Evolutionary conservation across 1,140 invertebrate genomes (phyloP), one percentile per base, ranked within the genome.

Genomic region (Bombus haemorrhoidalis): DNA sequence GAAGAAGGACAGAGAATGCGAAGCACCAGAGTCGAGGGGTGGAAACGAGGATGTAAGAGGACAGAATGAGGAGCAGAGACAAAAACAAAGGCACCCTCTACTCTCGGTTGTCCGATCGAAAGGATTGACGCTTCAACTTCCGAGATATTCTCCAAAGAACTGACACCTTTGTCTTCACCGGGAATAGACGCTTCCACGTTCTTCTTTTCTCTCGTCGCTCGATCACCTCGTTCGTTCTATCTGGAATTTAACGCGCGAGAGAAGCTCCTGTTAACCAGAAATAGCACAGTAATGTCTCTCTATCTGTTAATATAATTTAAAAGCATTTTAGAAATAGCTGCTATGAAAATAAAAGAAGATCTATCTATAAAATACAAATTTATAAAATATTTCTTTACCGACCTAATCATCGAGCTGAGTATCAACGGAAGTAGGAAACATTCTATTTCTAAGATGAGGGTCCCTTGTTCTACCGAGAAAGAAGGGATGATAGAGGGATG

Each of bases 101-200:
- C 91, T 87, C 77, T 87, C 77, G 90, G 87, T 89, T 91, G 92
- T 93, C 91, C 92, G 92, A 93, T 93, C 91, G 92, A 93, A 93
- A 93, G 93, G 93, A 93, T 94, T 93, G 92, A 93, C 93, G 92
- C 91, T 86, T 87, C 85, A 78, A 90, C 86, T 91, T 93, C 90
- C 91, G 86, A 92, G 92, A 93, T 93, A 93, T 93, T 82, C 91
- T 92, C 89, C 89, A 89, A 90, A 88, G 87, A 90, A 88, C 90
- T 93, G 92, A 93, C 92, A 93, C 92, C 92, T 93, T 93, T 93
- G 93, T 93, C 90, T 93, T 85, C 90, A 86, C 32, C 71, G 59
- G 87, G 81, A 88, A 90, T 82, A 84, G 91, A 78, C 89, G 89
- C 82, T 68, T 86, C 86, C 81, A 86, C 84, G 77, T 85, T 85